Base-by-base conservation (phyloP, 2,888 invertebrate species). In the Pandemis corylana region DNA sequence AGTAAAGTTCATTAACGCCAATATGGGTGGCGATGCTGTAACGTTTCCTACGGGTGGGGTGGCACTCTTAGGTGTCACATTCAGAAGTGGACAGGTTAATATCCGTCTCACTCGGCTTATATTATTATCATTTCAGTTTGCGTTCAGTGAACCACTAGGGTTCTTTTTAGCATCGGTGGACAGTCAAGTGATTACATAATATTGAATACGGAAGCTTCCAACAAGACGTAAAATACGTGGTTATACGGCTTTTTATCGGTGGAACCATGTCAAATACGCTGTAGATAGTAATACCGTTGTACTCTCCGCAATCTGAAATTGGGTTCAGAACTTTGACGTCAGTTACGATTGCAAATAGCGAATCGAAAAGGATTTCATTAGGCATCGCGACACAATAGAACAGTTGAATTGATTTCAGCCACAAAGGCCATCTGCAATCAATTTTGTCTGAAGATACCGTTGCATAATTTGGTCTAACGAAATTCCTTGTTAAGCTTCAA, bases 281-380 rank as follows among this genome's bases (percentile, higher is more conserved):
- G 28, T 36, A 51, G 51, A n/a, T 51, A 20, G 53, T 56, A 9
- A 20, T 20, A 51, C 6, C 53, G 28, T 12, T 59, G 28, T 59
- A 10, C 59, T 59, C 28, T 12, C 28, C 28, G 28, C 59, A 59
- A 59, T 59, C 28, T 59, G 10, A 59, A 59, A 59, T 59, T 59
- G 59, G 59, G 3, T 59, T 59, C 28, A 59, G 28, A 59, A 59
- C 28, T 59, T 28, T 28, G 28, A 59, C 59, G 28, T 59, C 59
- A 10, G 59, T 20, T 28, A 12, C 59, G 59, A 59, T 59, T 28
- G 59, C 28, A 59, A 59, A 28, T 12, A 59, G 59, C 59, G 59
- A 59, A 59, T 59, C 59, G 28, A 59, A 56, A 59, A 59, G 59
- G 59, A 59, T 59, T 59, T 59, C 59, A 59, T 59, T 59, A 28